Base-by-base conservation (phyloP, 2,888 invertebrate species). In the Dasysyrphus albostriatus region DNA sequence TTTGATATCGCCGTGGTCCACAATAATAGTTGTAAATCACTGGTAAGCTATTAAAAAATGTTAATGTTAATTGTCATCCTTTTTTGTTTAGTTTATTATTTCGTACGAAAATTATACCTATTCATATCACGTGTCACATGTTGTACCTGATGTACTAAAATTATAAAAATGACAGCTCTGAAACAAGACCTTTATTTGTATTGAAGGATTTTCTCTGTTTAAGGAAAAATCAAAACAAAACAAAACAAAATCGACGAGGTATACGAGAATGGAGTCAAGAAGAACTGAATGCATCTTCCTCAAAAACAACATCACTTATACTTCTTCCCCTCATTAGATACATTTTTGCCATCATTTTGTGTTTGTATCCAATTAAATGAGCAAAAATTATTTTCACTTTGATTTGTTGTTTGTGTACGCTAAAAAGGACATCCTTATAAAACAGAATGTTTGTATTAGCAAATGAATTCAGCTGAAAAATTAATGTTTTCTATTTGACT, bases 381-480 rank as follows among this genome's bases (percentile, higher is more conserved):
- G 56, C 77, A 81, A 70, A 87, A 87, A 70, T 78, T 74, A 82
- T 82, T 74, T 87, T 82, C 74, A 58, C 85, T 87, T 87, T 82
- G 85, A 82, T 87, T 87, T 82, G 82, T n/a, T 82, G 77, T 70
- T 77, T 73, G 77, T 77, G 61, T 63, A 51, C 74, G 56, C 70
- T 58, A 42, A 87, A 87, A 82, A 87, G 85, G 82, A 87, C 85
- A 82, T 74, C 78, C 70, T 9, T 16, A 24, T 24, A 24, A 24
- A 49, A 47, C 70, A 32, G 65, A 78, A 82, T 81, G 82, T 87
- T 77, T 77, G 77, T 74, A 87, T 87, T 78, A 87, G 78, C 77
- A 69, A 73, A 82, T 82, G 85, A 87, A 82, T 78, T 82, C 82
- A 70, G 42, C n/a, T 63, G 70, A 51, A 82, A 87, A 82, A 87